These are phyloP conservation scores for Uloborus plumipes DNA, from an alignment of 2,888 invertebrate genomes.

Conservation along the genomic window DNA sequence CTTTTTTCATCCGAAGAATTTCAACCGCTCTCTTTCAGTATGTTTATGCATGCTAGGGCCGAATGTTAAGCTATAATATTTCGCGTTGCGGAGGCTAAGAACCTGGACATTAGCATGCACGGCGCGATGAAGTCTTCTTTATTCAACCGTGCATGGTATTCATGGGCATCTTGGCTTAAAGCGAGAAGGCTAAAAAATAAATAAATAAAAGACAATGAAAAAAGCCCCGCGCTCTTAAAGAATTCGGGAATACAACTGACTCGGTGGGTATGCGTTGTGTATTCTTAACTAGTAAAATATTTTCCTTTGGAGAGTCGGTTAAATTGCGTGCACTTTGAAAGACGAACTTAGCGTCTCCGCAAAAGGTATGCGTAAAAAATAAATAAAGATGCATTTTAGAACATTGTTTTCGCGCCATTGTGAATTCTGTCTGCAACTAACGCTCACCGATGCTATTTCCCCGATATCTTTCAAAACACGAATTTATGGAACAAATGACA, in stretches of 20 bases:
- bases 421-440: too few species aligned
- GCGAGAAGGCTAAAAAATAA: constrained; percentile 52
- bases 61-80: constrained; percentile 64
- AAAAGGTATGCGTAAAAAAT: constrained; percentile 30
- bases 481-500: too few species aligned
- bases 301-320: constrained; percentile 59
- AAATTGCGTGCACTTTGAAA: constrained; percentile 47
- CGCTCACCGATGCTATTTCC: too few species aligned
- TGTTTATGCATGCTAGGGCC: constrained; percentile 57
- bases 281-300: constrained; percentile 64
- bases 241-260: constrained; percentile 41
- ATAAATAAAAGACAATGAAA: constrained; percentile 49
- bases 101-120: constrained; percentile 58
- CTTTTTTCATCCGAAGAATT: constrained; percentile 33
- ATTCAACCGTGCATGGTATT: constrained; percentile 54
- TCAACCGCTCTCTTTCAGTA: constrained; percentile 33
- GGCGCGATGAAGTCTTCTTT: constrained; percentile 39
- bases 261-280: constrained; percentile 40
- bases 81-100: constrained; percentile 40
- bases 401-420: constrained; percentile 1
- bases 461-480: too few species aligned
- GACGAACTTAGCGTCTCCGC: neutral
- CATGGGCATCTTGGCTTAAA: constrained; percentile 55
- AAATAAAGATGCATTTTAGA: neutral
- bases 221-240: constrained; percentile 32